Evolutionary conservation across 2,888 invertebrate genomes (phyloP).

Genomic region (Vanessa cardui): DNA sequence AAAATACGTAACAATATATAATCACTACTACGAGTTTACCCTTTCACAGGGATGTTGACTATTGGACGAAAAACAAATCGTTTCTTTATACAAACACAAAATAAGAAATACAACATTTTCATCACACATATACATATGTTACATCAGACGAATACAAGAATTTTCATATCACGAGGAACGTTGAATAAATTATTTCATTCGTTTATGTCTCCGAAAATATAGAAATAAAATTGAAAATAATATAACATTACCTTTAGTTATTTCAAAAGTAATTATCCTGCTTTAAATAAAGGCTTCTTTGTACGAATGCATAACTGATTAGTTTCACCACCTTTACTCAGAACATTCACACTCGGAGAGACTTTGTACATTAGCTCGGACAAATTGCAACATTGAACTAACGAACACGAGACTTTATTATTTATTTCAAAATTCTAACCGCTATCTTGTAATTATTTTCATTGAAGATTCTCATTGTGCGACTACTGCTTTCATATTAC

Average conservation of each 20-base stretch:
- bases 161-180: background rate
- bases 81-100: no score
- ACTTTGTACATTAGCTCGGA: conserved; percentile 8
- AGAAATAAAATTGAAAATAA: background rate
- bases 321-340: conserved; percentile 17
- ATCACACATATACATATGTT: no score
- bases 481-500: conserved; percentile 1
- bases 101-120: no score
- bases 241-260: conserved; percentile 7
- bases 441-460: conserved; percentile 19
- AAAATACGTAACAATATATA: no score
- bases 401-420: conserved; percentile 9
- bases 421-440: conserved; percentile 14
- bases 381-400: conserved; percentile 15
- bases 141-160: background rate
- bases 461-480: conserved; percentile 10
- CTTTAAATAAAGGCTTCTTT: conserved; percentile 18
- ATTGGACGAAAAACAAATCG: no score
- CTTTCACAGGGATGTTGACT: no score
- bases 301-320: conserved; percentile 27
- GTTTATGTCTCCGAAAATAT: background rate
- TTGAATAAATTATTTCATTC: background rate
- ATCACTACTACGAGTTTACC: no score
- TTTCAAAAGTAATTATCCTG: conserved; percentile 13
- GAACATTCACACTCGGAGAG: conserved; percentile 21